Evolutionary conservation across 2,113 vertebrate genomes (phyloP).

Genomic region (Acrocephalus kingi): DNA sequence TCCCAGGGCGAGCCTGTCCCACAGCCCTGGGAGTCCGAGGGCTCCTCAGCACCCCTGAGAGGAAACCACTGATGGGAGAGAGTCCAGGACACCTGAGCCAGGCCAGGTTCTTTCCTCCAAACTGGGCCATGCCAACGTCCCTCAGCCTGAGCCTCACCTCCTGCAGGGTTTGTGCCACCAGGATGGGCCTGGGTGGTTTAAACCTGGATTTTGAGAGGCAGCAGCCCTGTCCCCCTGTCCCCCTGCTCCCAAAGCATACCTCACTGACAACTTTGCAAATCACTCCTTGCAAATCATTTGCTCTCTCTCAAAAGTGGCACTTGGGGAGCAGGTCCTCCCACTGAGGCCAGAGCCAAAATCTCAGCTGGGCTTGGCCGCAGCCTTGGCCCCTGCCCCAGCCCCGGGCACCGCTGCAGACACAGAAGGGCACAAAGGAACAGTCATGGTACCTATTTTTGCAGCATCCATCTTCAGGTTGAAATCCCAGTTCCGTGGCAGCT

Average conservation of each 20-base stretch:
- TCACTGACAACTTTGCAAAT: not conserved
- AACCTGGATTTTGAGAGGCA: not conserved
- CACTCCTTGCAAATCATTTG: not conserved
- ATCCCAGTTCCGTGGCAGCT: constrained; percentile 92
- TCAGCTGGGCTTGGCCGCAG: not conserved
- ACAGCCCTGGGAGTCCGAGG: rapidly evolving
- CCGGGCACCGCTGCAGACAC: not conserved
- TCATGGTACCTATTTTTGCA: constrained; percentile 84
- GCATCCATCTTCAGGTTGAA: constrained; percentile 88
- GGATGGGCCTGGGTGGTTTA: rapidly evolving
- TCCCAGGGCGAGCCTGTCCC: rapidly evolving
- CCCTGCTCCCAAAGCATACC: not conserved
- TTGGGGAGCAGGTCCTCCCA: not conserved
- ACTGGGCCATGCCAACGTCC: rapidly evolving
- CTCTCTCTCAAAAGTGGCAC: not conserved
- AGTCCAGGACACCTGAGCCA: not conserved
- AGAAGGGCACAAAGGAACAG: not conserved
- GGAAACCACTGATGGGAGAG: not conserved
- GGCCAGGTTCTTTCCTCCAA: not conserved
- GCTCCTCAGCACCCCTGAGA: not conserved
- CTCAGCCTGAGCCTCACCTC: not conserved
- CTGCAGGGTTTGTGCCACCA: not conserved
- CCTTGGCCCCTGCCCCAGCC: rapidly evolving
- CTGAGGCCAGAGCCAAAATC: not conserved
- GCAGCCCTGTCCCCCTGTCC: not conserved